Base-by-base conservation (phyloP, 1,140 invertebrate genomes). In the Drosophila mojavensis region DNA sequence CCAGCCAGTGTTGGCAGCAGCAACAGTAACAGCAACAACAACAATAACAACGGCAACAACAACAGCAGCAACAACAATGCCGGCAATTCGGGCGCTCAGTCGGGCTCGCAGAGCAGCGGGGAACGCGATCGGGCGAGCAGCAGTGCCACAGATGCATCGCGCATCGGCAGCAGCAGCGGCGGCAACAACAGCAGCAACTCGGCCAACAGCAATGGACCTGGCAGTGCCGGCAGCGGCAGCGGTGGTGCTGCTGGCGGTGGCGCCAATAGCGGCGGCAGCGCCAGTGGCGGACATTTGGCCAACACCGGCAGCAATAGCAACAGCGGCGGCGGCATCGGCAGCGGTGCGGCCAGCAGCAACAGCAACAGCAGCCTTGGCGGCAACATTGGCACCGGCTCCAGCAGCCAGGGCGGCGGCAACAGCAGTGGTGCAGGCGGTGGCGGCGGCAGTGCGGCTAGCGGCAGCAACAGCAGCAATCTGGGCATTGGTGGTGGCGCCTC, bases 181-280 rank as follows among this genome's bases (percentile, higher is more conserved):
- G 74, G 67, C 43, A 71, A 65, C 72, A 89, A 80, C 51, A 77
- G 83, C 74, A 88, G 74, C 56, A 88, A 88, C 24, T 86, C 82
- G 6, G 66, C 69, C 11, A 83, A 82, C 20, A 88, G 83, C 76
- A 89, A 86, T 10, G 84, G 84, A 10, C 77, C 80, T 0, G 84
- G 84, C 56, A 89, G 84, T 5, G 83, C 80, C 5, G 83, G 84
- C 39, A 88, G 84, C 56, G 84, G 80, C 4, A 75, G 80, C 39
- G 62, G 71, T 13, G 62, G 70, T 50, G 67, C 62, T 7, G 55
- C 55, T 33, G 70, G 65, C 2, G 36, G 61, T 28, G 48, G 61
- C 55, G 33, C 41, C 17, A 48, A 43, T 3, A 59, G 61, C 30
- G 71, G 78, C 30, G 53, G 56, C 11, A 74, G 60, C 51, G 77